Conservation (phyloP, 2,113 vertebrate species). For the Pomatorhinus ruficollis region DNA sequence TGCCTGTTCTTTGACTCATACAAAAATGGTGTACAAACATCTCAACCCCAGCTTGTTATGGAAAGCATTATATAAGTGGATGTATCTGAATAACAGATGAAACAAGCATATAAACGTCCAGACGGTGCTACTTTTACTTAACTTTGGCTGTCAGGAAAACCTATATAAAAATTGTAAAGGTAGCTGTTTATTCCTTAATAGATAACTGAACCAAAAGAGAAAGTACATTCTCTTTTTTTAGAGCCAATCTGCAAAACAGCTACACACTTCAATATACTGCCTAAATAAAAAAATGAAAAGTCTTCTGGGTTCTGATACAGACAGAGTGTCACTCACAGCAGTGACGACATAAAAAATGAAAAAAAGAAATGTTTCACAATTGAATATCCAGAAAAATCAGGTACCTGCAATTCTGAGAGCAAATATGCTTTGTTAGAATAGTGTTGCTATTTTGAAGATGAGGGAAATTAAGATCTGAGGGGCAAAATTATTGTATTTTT, state of each 20-base stretch:
- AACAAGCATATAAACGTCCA: conserved; percentile 7
- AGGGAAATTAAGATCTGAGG: conserved; percentile 12
- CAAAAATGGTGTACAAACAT: not conserved
- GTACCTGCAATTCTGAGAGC: not conserved
- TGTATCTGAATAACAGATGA: conserved; percentile 1
- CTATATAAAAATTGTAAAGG: not conserved
- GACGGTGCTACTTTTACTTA: not conserved
- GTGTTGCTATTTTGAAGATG: not conserved
- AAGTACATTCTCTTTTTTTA: conserved; percentile 16
- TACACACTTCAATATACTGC: conserved; percentile 18
- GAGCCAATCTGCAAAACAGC: not conserved
- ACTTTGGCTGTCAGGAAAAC: not conserved
- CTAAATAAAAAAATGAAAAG: not conserved
- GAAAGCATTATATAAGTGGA: not conserved
- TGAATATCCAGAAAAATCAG: conserved; percentile 35
- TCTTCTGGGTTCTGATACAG: not conserved
- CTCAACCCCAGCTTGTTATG: not conserved
- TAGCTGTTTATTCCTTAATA: not conserved
- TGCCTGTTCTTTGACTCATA: not conserved
- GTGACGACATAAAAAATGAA: conserved; percentile 48
- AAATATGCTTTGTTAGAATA: not conserved
- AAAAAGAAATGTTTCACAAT: not conserved
- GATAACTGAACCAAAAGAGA: not conserved
- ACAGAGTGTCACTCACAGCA: not conserved
- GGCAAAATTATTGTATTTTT: conserved; percentile 17